Percentiles rank a stretch among this genome's conserved stretches.
Evolutionary conservation across 2,888 invertebrate genomes (phyloP).

Genomic region (Cistogaster globosa): DNA sequence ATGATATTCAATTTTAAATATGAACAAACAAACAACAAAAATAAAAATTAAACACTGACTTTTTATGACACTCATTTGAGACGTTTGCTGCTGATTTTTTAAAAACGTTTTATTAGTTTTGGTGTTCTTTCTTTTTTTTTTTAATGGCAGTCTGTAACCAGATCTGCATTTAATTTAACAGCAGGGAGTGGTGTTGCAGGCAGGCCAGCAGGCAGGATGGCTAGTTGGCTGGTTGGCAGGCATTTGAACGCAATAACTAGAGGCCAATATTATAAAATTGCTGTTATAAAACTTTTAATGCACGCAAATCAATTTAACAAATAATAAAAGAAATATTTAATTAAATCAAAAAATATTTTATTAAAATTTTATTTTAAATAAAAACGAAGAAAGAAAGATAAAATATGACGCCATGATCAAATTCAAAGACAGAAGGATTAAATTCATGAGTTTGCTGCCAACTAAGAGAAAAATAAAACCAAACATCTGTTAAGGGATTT

Average conservation of each 20-base stretch:
- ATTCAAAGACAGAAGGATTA: conserved; percentile 60
- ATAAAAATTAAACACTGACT: conserved; percentile 24
- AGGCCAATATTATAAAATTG: conserved; percentile 50
- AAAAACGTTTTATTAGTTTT: conserved; percentile 17
- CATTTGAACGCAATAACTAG: conserved; percentile 51
- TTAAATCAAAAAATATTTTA: conserved; percentile 60
- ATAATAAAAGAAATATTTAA: conserved; percentile 68
- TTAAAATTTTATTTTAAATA: background rate
- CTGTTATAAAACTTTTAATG: conserved; percentile 47
- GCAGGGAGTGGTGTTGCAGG: conserved; percentile 62
- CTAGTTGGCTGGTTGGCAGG: background rate
- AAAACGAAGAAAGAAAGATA: conserved; percentile 13
- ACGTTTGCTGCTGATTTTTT: conserved; percentile 59
- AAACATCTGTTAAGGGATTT: conserved; percentile 55
- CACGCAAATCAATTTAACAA: conserved; percentile 66
- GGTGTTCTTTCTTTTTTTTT: conserved; percentile 7
- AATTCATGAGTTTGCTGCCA: conserved; percentile 48
- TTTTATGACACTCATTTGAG: conserved; percentile 63
- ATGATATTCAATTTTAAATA: conserved; percentile 60
- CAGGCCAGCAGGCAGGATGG: too few relatives aligned
- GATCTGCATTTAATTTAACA: conserved; percentile 66
- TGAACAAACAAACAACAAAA: conserved; percentile 33
- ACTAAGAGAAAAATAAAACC: conserved; percentile 48
- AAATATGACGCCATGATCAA: conserved; percentile 70
- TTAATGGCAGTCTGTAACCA: conserved; percentile 58